phyloP scores from a whole-genome alignment of 2,888 invertebrate genomes.

The Halictus ligatus region DNA sequence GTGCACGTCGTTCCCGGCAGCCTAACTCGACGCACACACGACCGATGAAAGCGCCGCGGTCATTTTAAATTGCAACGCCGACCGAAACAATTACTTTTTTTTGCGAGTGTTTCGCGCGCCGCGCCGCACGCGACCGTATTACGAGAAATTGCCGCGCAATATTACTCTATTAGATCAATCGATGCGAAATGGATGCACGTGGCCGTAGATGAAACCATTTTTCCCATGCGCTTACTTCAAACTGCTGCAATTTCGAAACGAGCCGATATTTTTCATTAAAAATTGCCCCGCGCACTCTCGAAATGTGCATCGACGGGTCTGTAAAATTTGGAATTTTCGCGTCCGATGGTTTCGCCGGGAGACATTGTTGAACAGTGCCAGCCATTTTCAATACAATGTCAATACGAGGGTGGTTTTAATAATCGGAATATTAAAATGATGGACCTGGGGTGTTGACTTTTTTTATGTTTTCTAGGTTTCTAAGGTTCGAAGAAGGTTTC shows the following conservation, averaged over 20 bases:
- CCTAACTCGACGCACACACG: neutral
- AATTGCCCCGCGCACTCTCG: neutral
- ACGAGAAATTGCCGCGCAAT: neutral
- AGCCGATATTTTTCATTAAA: neutral
- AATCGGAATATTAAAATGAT: neutral
- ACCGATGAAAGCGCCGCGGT: neutral
- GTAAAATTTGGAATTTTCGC: neutral
- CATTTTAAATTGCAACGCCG: neutral
- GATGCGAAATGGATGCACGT: neutral
- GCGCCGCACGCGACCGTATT: neutral
- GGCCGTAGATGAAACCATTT: neutral
- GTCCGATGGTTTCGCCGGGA: neutral
- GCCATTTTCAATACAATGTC: neutral
- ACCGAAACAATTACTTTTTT: neutral
- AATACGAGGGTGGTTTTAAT: neutral
- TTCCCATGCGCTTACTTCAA: neutral
- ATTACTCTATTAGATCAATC: neutral
- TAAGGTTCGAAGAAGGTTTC: too few relatives aligned
- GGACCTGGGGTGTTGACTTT: too few relatives aligned
- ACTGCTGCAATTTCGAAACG: neutral
- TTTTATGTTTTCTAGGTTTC: too few relatives aligned
- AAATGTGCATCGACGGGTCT: neutral
- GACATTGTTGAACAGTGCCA: neutral
- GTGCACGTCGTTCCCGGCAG: neutral
- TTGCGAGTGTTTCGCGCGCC: neutral